Base-by-base conservation (phyloP, 1,140 invertebrate species). In the Acarapis woodi region DNA sequence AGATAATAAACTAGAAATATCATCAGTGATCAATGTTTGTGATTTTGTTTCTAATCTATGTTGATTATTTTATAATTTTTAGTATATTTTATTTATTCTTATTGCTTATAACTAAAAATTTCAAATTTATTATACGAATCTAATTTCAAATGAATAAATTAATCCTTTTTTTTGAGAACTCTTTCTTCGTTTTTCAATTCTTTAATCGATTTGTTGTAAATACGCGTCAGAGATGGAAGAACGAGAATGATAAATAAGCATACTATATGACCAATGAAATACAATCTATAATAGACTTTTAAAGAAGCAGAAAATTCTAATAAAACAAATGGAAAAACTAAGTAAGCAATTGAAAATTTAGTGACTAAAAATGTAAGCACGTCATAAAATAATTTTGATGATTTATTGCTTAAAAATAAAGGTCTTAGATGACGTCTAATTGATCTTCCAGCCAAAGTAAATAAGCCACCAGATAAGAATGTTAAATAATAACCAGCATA, bases 401-500 rank as follows among this genome's bases (percentile, higher is more conserved):
- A 52, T 46, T 53, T 51, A 47, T 66, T 65, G 45, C 56, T 59
- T 31, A 73, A 50, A 55, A 88, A 83, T 47, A 69, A 60, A 18
- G 74, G 73, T 39, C 83, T 64, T 36, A 77, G 58, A 39, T 66
- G 61, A 35, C 66, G 62, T 25, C 76, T 64, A 32, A 72, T 75
- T 40, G 60, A 59, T 61, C 85, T 66, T 20, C 76, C 69, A 15
- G 73, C 71, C 35, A 73, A 59, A 2, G 83, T 88, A 49, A 85
- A 74, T 2, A 94, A 47, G 0, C 78, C 78, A 10, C 73, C 82
- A 20, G 67, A 71, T 20, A 76, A 63, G 56, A 97, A 97, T 1
- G 82, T 87, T 25, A 94, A 51, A 54, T 94, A 97, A 60, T 97
- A 97, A 10, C 88, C 85, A 4, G 83, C 82, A 59, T 88, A 83